Conservation (phyloP, 2,113 vertebrate species). For the Gymnogyps californianus region DNA sequence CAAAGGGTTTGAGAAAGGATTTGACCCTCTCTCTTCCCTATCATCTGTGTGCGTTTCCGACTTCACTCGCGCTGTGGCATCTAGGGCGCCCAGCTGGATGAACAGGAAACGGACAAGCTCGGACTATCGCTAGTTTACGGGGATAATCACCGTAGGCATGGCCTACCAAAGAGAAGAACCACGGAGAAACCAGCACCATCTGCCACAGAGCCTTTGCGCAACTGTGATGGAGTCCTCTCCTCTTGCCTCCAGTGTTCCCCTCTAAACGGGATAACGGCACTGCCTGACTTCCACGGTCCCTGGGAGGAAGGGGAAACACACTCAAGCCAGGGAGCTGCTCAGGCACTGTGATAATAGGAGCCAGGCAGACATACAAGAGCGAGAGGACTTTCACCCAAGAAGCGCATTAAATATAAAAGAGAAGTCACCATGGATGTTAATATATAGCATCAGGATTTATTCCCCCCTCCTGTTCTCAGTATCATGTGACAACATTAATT, state of each 20-base stretch:
- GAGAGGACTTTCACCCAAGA: neutral
- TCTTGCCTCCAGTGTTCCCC: accelerated
- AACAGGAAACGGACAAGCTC: neutral
- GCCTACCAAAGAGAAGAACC: neutral
- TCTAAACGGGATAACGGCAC: accelerated
- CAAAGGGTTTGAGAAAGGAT: neutral
- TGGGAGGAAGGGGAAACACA: neutral
- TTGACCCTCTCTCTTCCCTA: neutral
- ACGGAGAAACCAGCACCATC: neutral
- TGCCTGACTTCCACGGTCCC: neutral
- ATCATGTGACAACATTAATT: conserved; percentile 67
- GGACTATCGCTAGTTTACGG: neutral
- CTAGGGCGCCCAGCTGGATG: neutral
- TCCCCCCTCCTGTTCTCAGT: conserved; percentile 10
- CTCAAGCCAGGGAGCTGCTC: neutral
- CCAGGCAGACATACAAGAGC: neutral
- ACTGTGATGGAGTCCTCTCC: neutral
- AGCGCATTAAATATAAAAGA: conserved; percentile 35
- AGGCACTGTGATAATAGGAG: neutral
- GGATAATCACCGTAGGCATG: neutral
- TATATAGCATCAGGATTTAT: conserved; percentile 49
- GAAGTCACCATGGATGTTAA: conserved; percentile 29
- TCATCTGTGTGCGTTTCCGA: accelerated
- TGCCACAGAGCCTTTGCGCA: accelerated
- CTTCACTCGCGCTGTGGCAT: neutral